Base-by-base conservation (phyloP, 1,140 invertebrate genomes). In the Saxidomus purpurata region DNA sequence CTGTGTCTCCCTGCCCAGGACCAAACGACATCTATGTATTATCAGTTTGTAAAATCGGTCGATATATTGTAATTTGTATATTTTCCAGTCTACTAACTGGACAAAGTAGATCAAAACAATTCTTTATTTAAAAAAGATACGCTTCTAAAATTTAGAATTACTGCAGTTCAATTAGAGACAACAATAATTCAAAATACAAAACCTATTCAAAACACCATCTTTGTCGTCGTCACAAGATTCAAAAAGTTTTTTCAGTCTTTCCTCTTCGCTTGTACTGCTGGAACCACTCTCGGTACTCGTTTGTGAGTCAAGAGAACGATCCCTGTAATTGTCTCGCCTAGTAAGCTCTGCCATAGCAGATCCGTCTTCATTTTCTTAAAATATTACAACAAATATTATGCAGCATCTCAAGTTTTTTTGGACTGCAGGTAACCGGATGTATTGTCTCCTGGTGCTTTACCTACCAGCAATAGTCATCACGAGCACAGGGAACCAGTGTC, bases 151-250 rank as follows among this genome's bases (percentile, higher is more conserved):
- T 43, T 43, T 8, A 4, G 15, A 15, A 15, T 43, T 43, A 8
- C 43, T 43, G 43, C 43, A 43, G 4, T 43, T 15, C 15, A 43
- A 43, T 43, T 15, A 43, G 43, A 43, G 4, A 8, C 43, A 43
- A n/a, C n/a, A n/a, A n/a, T n/a, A n/a, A n/a, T n/a, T 43, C 4
- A 43, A 59, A 59, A 67, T 34, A 67, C 13, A n/a, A 36, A 77
- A 87, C 85, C 85, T 77, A 43, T 79, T 87, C 49, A 87, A 79
- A 63, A 79, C 79, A 63, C 97, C 97, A 96, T 97, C 97, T 40
- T 97, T 97, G 95, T 97, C 97, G 85, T 96, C 97, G 96, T 97
- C 97, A 94, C 97, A 97, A 87, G 97, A 97, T 95, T 97, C 97
- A 95, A 97, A 97, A 59, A 97, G 94, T 91, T 97, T 96, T 93